Base-by-base conservation (phyloP, 2,888 invertebrate species). In the Nemotelus nigrinus region DNA sequence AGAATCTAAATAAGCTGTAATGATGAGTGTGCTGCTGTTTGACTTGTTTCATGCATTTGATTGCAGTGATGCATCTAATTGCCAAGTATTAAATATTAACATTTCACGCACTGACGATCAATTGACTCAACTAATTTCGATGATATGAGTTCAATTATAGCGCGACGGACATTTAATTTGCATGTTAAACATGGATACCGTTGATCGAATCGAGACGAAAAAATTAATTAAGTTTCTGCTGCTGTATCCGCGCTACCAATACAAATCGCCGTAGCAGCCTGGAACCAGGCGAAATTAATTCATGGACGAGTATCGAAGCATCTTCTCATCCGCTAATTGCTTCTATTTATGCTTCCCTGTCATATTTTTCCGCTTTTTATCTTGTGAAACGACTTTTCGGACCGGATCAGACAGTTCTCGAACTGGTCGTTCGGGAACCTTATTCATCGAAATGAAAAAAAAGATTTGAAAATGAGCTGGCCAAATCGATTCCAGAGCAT, bases 351-450 rank as follows among this genome's bases (percentile, higher is more conserved):
- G n/a, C 4, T 44, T 58, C 53, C 39, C 41, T 58, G 8, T 43
- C 72, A 58, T 45, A n/a, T 39, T 58, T 44, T 58, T 47, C 72
- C 39, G 72, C 72, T 60, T 8, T 45, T 72, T 72, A 72, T 60
- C 58, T 58, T n/a, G 39, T 4, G 48, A 72, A 41, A 60, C 48
- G 60, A 25, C 41, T 71, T 25, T 55, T 39, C 57, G 6, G n/a
- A 65, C 8, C 10, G 10, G 60, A 47, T n/a, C 48, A 72, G 60
- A 72, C 39, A 60, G 47, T 47, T 3, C 68, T 45, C 48, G 48
- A 57, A 45, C 7, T 48, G 57, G 44, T 2, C 71, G 25, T 65
- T 10, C 57, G 43, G 39, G 3, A 58, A 58, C 45, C 7, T 58
- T 47, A 53, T 43, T 57, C 43, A 71, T n/a, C 44, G 10, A 43